Percentiles rank a stretch among this genome's conserved stretches.
phyloP scores from a whole-genome alignment of 2,888 invertebrate species.

The Drosophila dives region DNA sequence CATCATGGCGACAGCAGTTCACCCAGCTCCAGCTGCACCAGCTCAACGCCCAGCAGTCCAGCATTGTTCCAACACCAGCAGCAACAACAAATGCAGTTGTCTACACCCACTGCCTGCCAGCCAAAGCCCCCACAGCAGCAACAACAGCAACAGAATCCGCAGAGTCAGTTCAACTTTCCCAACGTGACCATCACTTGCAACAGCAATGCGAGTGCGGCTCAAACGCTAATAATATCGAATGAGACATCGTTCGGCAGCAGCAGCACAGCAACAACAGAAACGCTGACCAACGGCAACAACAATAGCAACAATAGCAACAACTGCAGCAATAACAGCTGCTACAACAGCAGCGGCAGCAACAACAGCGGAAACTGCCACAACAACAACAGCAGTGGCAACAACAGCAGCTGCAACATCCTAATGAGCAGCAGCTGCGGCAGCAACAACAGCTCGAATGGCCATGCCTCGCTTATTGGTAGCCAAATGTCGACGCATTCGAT shows the following conservation, averaged over 20 bases:
- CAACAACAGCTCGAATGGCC: constrained; percentile 51
- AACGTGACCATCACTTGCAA: constrained; percentile 83
- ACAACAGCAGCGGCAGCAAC: constrained; percentile 15
- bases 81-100: constrained; percentile 81
- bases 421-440: constrained; percentile 19
- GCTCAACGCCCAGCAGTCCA: constrained; percentile 97
- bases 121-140: constrained; percentile 52
- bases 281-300: constrained; percentile 50
- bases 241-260: constrained; percentile 45
- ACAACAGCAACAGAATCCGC: constrained; percentile 51
- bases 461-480: constrained; percentile 55
- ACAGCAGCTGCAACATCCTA: constrained; percentile 19
- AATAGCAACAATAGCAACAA: constrained; percentile 41
- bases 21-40: constrained; percentile 97
- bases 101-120: constrained; percentile 79
- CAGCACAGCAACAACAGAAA: constrained; percentile 7
- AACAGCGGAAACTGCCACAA: constrained; percentile 36
- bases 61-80: constrained; percentile 87
- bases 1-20: constrained; percentile 92
- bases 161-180: constrained; percentile 84
- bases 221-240: constrained; percentile 75
- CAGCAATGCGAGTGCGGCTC: constrained; percentile 51
- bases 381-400: constrained; percentile 21
- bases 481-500: constrained; percentile 59
- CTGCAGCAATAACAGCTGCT: constrained; percentile 13